A percentile compares a stretch with the other conserved stretches of the same genome.
Evolutionary conservation across 2,797 vertebrate species (phyloP).

Genomic region (Rhinichthys osculus): DNA sequence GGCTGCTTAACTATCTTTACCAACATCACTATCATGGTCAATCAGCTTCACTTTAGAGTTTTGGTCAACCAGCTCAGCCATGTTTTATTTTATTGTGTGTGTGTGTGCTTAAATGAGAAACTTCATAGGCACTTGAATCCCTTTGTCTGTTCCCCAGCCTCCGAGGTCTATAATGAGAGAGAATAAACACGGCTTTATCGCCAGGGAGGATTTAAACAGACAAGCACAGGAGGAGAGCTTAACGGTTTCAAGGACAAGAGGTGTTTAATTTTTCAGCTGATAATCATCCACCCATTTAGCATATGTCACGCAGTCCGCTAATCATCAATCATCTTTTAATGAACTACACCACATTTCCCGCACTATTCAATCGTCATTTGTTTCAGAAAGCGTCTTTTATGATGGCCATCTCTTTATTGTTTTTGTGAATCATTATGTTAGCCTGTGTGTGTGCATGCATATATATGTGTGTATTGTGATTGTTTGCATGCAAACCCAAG

Average conservation of each 20-base stretch:
- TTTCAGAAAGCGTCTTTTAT: conserved; percentile 40
- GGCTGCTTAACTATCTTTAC: too few species aligned
- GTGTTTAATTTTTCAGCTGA: conserved; percentile 52
- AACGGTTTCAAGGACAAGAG: conserved; percentile 57
- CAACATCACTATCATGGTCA: too few species aligned
- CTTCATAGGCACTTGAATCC: conserved; percentile 36
- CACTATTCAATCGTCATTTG: conserved; percentile 35
- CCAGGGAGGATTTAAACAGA: conserved; percentile 52
- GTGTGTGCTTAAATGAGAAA: background rate
- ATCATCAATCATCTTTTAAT: conserved; percentile 55
- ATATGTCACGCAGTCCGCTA: conserved; percentile 39
- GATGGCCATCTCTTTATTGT: conserved; percentile 27
- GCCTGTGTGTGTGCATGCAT: conserved; percentile 15
- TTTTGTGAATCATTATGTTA: conserved; percentile 3
- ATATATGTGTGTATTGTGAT: conserved; percentile 20
- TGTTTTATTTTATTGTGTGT: background rate
- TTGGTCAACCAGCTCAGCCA: too few species aligned
- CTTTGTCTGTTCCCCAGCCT: conserved; percentile 31
- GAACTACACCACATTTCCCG: conserved; percentile 22
- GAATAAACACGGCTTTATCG: conserved; percentile 51
- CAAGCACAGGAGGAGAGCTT: conserved; percentile 34
- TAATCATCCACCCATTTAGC: conserved; percentile 54
- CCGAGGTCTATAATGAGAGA: conserved; percentile 56
- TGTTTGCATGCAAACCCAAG: conserved; percentile 28
- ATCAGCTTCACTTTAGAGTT: too few species aligned